Evolutionary conservation across 2,888 invertebrate species (phyloP).

Genomic region (Syrista parreyssii): DNA sequence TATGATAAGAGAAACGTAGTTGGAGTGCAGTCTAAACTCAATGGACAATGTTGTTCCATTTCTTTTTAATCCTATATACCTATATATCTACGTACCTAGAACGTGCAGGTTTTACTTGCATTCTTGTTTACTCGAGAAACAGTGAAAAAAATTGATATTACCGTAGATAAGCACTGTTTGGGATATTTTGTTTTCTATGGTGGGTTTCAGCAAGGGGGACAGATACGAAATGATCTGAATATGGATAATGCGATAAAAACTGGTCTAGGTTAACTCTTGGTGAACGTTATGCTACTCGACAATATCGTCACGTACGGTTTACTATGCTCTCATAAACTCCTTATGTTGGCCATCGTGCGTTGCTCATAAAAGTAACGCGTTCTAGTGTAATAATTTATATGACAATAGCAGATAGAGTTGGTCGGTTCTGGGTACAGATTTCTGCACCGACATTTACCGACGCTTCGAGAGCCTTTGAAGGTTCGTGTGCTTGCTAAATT

Average conservation of each 20-base stretch:
- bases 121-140: not conserved
- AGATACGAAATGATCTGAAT: not conserved
- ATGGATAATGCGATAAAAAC: not conserved
- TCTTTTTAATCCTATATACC: not conserved
- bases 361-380: conserved; percentile 47
- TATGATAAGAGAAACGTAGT: not conserved
- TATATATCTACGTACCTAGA: not conserved
- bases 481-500: too few relatives aligned
- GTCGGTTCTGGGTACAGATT: too few relatives aligned
- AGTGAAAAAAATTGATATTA: not conserved
- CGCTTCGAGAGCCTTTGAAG: too few relatives aligned
- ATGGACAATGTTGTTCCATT: not conserved
- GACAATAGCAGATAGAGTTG: too few relatives aligned
- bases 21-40: not conserved
- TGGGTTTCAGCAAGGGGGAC: not conserved
- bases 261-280: not conserved
- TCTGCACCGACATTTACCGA: too few relatives aligned
- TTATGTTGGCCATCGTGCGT: conserved; percentile 33
- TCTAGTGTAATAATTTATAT: conserved; percentile 45
- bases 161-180: too few relatives aligned
- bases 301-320: conserved; percentile 39
- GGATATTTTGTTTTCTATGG: not conserved
- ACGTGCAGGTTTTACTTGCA: not conserved
- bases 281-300: conserved; percentile 33
- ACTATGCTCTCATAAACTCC: conserved; percentile 34